phyloP scores from a whole-genome alignment of 2,888 invertebrate genomes.

The Drepanosiphum platanoidis region DNA sequence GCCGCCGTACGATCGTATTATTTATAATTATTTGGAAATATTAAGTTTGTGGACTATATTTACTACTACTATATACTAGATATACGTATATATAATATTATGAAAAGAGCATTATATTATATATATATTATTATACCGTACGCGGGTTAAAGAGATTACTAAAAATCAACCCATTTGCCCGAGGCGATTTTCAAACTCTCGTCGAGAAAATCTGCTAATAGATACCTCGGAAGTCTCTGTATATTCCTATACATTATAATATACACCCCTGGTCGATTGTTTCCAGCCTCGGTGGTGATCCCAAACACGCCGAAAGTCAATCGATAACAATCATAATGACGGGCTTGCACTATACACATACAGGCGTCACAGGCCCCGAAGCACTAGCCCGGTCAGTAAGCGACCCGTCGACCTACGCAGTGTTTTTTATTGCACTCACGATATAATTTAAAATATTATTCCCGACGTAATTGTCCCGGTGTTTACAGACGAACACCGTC shows the following conservation, averaged over 20 bases:
- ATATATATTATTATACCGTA: no score
- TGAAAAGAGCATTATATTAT: no score
- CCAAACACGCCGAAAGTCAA: background rate
- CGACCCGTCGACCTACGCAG: slow-evolving; percentile 43
- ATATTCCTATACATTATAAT: background rate
- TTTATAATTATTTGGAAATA: background rate
- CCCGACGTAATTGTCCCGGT: slow-evolving; percentile 29
- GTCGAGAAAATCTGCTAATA: background rate
- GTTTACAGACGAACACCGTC: slow-evolving; percentile 13
- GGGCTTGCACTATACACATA: background rate
- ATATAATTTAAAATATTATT: slow-evolving; percentile 38
- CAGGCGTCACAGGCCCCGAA: background rate
- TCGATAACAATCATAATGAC: slow-evolving; percentile 49
- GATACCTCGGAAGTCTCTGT: background rate
- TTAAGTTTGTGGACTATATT: background rate
- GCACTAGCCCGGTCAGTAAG: slow-evolving; percentile 21
- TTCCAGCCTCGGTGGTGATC: slow-evolving; percentile 7
- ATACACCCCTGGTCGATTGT: background rate
- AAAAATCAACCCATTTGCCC: background rate
- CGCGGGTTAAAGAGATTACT: no score
- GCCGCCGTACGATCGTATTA: background rate
- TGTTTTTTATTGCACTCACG: background rate
- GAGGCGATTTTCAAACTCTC: background rate
- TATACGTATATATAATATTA: background rate
- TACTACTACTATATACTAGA: background rate